A percentile compares a stretch with the other conserved stretches of the same genome.
These are phyloP conservation scores for Poeciliopsis gracilis DNA, from an alignment of 2,797 vertebrate genomes.

Conservation along the genomic window DNA sequence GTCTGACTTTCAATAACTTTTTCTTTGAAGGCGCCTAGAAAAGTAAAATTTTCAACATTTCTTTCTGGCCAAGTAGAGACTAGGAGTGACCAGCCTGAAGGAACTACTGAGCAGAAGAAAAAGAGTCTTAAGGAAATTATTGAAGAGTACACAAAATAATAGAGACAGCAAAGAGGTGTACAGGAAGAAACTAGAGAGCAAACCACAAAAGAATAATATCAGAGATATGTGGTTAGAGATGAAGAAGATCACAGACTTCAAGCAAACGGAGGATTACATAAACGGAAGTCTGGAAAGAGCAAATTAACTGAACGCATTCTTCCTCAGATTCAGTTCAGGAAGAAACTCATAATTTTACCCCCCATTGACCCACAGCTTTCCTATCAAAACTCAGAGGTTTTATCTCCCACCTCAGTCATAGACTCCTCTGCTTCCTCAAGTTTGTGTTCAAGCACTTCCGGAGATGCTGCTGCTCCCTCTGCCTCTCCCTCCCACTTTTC, in stretches of 20 bases:
- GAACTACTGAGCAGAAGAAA: neutral
- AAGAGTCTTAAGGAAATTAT: neutral
- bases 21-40: neutral
- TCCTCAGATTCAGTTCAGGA: neutral
- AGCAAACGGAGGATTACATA: too few species aligned
- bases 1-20: neutral
- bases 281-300: neutral
- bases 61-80: neutral
- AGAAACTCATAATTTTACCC: neutral
- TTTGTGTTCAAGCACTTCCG: neutral
- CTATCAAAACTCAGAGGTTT: neutral
- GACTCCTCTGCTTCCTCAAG: neutral
- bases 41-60: neutral
- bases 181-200: too few species aligned
- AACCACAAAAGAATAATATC: too few species aligned
- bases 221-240: too few species aligned
- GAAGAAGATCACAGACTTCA: too few species aligned
- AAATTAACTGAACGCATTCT: neutral
- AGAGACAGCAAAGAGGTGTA: neutral
- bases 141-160: neutral
- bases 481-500: neutral
- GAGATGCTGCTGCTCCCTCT: neutral
- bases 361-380: neutral
- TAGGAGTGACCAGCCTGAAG: neutral
- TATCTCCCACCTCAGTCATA: neutral